These are phyloP conservation scores for Forbesichthys papilliferus DNA, from an alignment of 2,113 vertebrate genomes.

Conservation along the genomic window DNA sequence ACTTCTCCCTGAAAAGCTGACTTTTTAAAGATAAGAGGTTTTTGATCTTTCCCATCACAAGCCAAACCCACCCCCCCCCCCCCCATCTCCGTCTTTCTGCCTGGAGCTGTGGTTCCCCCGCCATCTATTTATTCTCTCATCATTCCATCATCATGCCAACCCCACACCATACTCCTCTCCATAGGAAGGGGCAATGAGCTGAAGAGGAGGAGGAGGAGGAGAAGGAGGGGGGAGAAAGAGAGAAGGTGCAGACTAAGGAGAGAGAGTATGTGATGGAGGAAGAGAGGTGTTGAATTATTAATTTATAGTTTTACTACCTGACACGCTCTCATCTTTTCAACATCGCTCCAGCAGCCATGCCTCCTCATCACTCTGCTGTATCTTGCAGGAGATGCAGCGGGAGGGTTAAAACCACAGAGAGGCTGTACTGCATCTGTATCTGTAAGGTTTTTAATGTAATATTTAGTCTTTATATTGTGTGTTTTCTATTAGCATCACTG, in stretches of 20 bases:
- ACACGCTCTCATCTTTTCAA: not conserved
- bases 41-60: conserved; percentile 66
- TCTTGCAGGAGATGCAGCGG: no score
- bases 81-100: not conserved
- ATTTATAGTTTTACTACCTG: conserved; percentile 7
- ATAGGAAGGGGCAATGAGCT: conserved; percentile 65
- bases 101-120: conserved; percentile 23
- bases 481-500: not conserved
- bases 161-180: conserved; percentile 44
- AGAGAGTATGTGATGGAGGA: not conserved
- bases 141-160: conserved; percentile 39
- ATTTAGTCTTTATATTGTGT: not conserved
- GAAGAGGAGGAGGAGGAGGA: conserved; percentile 10
- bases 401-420: not conserved
- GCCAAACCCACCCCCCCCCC: conserved; percentile 34
- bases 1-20: no score
- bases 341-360: not conserved
- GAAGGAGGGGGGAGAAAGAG: not conserved
- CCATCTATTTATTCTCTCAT: conserved; percentile 32
- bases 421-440: not conserved
- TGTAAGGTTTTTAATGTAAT: not conserved
- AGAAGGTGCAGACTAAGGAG: not conserved
- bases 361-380: not conserved
- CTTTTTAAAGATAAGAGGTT: conserved; percentile 20
- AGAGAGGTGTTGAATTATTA: not conserved